Conservation (phyloP, 2,113 vertebrate species). For the Perognathus longimembris region DNA sequence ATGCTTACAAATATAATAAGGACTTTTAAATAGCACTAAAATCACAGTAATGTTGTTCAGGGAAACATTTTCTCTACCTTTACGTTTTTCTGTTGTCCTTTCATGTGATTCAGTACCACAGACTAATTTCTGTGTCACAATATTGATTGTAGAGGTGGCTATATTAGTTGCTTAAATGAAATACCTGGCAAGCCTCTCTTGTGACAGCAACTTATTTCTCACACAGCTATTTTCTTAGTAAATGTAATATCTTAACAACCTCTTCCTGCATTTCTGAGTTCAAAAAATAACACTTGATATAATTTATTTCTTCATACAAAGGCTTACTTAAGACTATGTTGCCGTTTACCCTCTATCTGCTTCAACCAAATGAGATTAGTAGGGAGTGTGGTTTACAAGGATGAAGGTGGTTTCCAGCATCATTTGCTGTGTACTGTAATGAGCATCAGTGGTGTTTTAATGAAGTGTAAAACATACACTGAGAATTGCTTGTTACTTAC, state of each 20-base stretch:
- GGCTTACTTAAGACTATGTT: constrained; percentile 65
- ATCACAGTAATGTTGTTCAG: neutral
- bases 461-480: constrained; percentile 59
- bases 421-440: neutral
- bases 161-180: constrained; percentile 57
- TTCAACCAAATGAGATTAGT: constrained; percentile 43
- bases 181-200: constrained; percentile 73
- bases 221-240: constrained; percentile 73
- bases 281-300: constrained; percentile 77
- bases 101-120: constrained; percentile 23
- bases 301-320: constrained; percentile 81
- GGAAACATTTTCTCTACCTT: neutral
- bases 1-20: neutral
- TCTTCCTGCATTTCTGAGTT: constrained; percentile 68
- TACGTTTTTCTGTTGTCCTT: constrained; percentile 39
- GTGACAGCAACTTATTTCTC: constrained; percentile 76
- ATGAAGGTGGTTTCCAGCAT: constrained; percentile 65
- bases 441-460: constrained; percentile 63
- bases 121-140: constrained; percentile 66
- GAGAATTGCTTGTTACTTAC: constrained; percentile 25
- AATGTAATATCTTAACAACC: constrained; percentile 77
- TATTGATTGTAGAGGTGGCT: constrained; percentile 63
- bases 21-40: constrained; percentile 30
- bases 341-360: constrained; percentile 41
- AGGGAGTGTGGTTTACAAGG: constrained; percentile 30